phyloP scores from a whole-genome alignment of 2,888 invertebrate genomes.

The Lepidonotus clava region DNA sequence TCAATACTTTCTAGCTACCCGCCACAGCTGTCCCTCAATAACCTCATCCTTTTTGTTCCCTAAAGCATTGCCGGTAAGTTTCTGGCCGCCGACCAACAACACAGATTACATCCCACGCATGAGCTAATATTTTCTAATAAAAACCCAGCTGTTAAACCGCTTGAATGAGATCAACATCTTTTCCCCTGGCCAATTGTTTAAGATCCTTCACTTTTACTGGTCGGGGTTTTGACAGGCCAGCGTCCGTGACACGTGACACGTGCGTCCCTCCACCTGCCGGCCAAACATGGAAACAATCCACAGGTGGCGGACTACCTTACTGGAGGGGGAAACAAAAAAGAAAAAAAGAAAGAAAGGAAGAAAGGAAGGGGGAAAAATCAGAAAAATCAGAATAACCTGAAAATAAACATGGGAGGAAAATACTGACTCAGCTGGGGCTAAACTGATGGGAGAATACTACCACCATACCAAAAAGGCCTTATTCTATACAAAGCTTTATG shows the following conservation, averaged over 20 bases:
- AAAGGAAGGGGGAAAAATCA: background rate
- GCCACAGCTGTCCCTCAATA: too few relatives aligned
- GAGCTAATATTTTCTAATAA: too few relatives aligned
- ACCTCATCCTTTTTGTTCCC: too few relatives aligned
- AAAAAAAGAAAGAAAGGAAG: background rate
- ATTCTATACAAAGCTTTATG: too few relatives aligned
- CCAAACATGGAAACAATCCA: background rate
- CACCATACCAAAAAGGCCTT: background rate
- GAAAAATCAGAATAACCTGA: background rate
- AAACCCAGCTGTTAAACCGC: too few relatives aligned
- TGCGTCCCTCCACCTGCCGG: background rate
- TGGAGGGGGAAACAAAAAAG: background rate
- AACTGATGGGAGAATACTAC: background rate
- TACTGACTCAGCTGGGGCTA: background rate
- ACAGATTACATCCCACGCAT: too few relatives aligned
- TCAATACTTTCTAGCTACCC: too few relatives aligned
- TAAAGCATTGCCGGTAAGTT: too few relatives aligned
- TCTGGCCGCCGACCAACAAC: too few relatives aligned
- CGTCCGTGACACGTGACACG: background rate
- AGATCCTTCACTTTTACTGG: background rate
- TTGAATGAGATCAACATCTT: too few relatives aligned
- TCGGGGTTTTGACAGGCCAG: background rate
- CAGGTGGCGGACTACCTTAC: constrained; percentile 1
- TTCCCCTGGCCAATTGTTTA: background rate
- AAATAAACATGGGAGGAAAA: background rate